Conservation (phyloP, 1,140 invertebrate genomes). For the Amyelois transitella region DNA sequence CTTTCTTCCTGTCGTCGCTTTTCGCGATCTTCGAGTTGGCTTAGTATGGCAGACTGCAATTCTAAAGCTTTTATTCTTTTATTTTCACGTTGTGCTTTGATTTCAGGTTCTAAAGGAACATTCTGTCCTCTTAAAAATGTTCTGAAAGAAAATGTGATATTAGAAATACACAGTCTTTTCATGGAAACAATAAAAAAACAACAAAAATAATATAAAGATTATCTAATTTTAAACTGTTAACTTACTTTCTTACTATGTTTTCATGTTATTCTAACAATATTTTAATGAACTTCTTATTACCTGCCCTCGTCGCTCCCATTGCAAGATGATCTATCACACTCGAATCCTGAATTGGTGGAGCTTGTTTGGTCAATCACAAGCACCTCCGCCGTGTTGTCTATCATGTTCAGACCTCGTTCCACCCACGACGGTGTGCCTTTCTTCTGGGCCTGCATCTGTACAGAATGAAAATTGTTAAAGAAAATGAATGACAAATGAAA, state of each 20-base stretch:
- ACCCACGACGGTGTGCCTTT: slow-evolving; percentile 77
- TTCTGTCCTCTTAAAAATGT: slow-evolving; percentile 83
- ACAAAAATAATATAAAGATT: no score
- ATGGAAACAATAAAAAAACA: no score
- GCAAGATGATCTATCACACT: slow-evolving; percentile 59
- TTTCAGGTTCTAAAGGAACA: slow-evolving; percentile 79
- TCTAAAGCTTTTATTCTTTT: slow-evolving; percentile 82
- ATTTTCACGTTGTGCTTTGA: slow-evolving; percentile 80
- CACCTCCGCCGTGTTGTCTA: slow-evolving; percentile 64
- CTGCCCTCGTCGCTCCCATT: slow-evolving; percentile 66
- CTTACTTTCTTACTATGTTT: no score
- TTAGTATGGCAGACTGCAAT: slow-evolving; percentile 82
- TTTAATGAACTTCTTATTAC: no score
- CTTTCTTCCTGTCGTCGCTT: slow-evolving; percentile 78
- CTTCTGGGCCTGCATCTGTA: slow-evolving; percentile 66
- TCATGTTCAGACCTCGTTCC: slow-evolving; percentile 76
- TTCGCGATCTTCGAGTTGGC: slow-evolving; percentile 83
- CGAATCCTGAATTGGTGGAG: slow-evolving; percentile 54
- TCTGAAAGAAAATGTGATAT: slow-evolving; percentile 47
- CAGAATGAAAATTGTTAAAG: slow-evolving; percentile 13
- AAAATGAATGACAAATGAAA: no score
- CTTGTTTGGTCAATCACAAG: slow-evolving; percentile 68
- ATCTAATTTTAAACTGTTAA: no score
- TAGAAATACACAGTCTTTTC: background rate
- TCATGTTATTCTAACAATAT: no score